Evolutionary conservation across 2,888 invertebrate genomes (phyloP).

Genomic region (Lysandra coridon): DNA sequence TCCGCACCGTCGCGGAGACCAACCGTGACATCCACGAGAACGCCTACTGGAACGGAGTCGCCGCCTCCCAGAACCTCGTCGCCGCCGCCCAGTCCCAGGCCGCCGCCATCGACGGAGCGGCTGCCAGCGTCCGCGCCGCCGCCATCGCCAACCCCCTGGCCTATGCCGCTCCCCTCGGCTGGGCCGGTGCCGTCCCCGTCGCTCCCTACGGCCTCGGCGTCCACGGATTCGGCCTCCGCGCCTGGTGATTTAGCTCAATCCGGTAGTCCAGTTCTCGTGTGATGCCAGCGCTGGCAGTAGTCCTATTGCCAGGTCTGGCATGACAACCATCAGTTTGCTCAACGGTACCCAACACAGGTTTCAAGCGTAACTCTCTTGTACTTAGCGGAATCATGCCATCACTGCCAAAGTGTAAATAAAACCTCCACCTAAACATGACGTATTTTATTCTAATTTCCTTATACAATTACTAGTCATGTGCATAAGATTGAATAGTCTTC

Average conservation of each 20-base stretch:
- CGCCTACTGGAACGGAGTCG: conserved; percentile 69
- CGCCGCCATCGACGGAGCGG: conserved; percentile 62
- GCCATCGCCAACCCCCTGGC: conserved; percentile 45
- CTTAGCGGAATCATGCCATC: conserved; percentile 70
- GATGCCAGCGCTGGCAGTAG: conserved; percentile 34
- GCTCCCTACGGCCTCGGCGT: conserved; percentile 46
- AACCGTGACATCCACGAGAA: conserved; percentile 69
- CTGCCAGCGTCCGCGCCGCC: conserved; percentile 52
- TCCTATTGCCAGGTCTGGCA: conserved; percentile 35
- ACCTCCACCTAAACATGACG: conserved; percentile 52
- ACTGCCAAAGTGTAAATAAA: conserved; percentile 81
- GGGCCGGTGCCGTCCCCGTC: conserved; percentile 41
- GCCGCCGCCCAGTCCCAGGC: conserved; percentile 73
- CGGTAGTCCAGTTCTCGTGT: conserved; percentile 33
- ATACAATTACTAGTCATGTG: background rate
- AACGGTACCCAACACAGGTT: conserved; percentile 61
- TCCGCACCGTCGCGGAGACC: conserved; percentile 61
- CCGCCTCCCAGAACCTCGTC: conserved; percentile 67
- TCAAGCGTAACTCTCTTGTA: conserved; percentile 79
- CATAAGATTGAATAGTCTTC: background rate
- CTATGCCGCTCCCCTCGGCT: conserved; percentile 41
- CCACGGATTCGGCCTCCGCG: conserved; percentile 50
- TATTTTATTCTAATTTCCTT: conserved; percentile 3
- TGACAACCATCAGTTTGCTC: conserved; percentile 51
- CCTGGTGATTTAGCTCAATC: conserved; percentile 55